Base-by-base conservation (phyloP, 2,888 invertebrate genomes). In the Chirona hameri region DNA sequence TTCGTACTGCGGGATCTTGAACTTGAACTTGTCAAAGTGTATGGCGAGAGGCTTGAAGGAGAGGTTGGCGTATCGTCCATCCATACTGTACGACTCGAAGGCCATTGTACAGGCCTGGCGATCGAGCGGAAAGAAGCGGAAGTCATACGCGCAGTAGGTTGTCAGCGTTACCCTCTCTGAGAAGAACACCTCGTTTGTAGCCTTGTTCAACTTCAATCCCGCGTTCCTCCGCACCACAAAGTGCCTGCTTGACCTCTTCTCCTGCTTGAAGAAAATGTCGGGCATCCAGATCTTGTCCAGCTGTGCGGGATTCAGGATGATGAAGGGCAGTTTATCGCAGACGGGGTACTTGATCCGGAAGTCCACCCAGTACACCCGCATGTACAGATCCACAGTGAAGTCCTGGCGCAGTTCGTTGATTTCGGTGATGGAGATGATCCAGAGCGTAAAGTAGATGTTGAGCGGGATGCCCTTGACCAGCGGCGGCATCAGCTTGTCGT, bases 401-500 rank as follows among this genome's bases (percentile, higher is more conserved):
- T 65, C 65, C n/a, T 24, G n/a, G 7, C n/a, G 10, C n/a, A 65
- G n/a, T n/a, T 65, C 65, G 65, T 27, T 65, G 65, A 65, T n/a
- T 10, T 10, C 24, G 10, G 65, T 65, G n/a, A 65, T n/a, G n/a
- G 65, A 65, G n/a, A n/a, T n/a, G n/a, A 65, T n/a, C 65, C 65
- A 65, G 10, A 65, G 52, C 52, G 52, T 52, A 12, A 12, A 9
- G 52, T 52, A 52, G 52, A 52, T 52, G 52, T 52, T 52, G 52
- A 65, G 65, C 65, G 65, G 65, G n/a, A 12, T 12, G 65, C 65
- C 65, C n/a, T 24, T 24, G n/a, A 27, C 0, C n/a, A 65, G n/a
- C 65, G 65, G 65, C 65, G 65, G n/a, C 65, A n/a, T 65, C 27
- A n/a, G 24, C 27, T 65, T 65, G 65, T 65, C 65, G 27, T 65